These are phyloP conservation scores for Heteromyza rotundicornis DNA, from an alignment of 2,888 invertebrate genomes.

Conservation along the genomic window DNA sequence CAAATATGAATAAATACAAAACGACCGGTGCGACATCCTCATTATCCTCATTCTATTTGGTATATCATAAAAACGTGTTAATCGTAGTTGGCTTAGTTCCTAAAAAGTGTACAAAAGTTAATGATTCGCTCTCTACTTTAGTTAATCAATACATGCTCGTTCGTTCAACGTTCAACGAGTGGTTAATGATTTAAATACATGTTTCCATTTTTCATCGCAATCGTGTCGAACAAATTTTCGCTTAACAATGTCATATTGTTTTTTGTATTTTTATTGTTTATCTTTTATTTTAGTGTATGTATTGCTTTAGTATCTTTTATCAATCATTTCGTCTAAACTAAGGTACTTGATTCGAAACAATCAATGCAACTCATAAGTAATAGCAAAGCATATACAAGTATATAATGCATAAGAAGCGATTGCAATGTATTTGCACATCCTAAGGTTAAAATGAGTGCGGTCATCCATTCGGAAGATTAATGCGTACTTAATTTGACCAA, in stretches of 20 bases:
- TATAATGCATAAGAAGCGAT: too few relatives aligned
- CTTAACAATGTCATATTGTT: neutral
- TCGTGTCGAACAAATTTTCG: neutral
- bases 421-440: too few relatives aligned
- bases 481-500: too few relatives aligned
- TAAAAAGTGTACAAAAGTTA: neutral
- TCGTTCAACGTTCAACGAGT: neutral
- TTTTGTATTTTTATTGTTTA: neutral
- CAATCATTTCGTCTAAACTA: neutral
- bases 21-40: too few relatives aligned
- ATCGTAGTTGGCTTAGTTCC: neutral
- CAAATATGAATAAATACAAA: too few relatives aligned
- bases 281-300: neutral
- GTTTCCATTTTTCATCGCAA: neutral
- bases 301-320: constrained; percentile 2
- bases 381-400: too few relatives aligned
- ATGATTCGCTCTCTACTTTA: neutral
- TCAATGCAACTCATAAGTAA: neutral
- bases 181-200: too few relatives aligned
- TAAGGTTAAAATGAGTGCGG: too few relatives aligned
- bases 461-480: too few relatives aligned
- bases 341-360: neutral
- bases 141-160: too few relatives aligned
- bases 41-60: neutral
- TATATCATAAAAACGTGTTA: neutral